A percentile compares a stretch with the other conserved stretches of the same genome.
These are phyloP conservation scores for Trachelus troglodyta DNA, from an alignment of 2,888 invertebrate genomes.

Conservation along the genomic window DNA sequence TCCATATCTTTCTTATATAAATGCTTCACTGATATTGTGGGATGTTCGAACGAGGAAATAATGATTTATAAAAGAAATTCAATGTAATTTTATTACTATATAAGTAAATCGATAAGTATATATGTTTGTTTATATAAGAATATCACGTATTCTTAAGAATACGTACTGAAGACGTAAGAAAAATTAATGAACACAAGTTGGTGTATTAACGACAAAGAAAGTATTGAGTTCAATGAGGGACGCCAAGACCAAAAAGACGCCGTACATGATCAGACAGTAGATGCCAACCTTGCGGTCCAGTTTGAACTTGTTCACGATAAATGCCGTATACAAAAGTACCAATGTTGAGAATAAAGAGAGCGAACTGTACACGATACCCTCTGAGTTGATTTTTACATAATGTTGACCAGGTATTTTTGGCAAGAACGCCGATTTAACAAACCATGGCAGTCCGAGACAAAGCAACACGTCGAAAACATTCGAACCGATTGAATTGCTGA, in stretches of 20 bases:
- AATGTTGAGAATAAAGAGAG: slow-evolving; percentile 80
- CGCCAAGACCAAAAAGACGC: slow-evolving; percentile 76
- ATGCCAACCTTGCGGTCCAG: slow-evolving; percentile 79
- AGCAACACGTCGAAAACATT: slow-evolving; percentile 85
- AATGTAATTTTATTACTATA: background rate
- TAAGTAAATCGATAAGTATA: background rate
- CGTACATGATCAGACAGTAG: slow-evolving; percentile 76
- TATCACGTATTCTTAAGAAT: background rate
- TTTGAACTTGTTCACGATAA: slow-evolving; percentile 76
- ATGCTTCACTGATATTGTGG: background rate
- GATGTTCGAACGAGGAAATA: background rate
- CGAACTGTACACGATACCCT: slow-evolving; percentile 81
- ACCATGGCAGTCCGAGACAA: slow-evolving; percentile 83
- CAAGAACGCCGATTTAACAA: slow-evolving; percentile 75
- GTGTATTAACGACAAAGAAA: slow-evolving; percentile 80
- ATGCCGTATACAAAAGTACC: slow-evolving; percentile 74
- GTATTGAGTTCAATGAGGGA: slow-evolving; percentile 81
- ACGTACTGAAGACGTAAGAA: background rate
- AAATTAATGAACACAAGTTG: slow-evolving; percentile 73
- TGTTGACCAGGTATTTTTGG: slow-evolving; percentile 71
- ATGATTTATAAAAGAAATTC: background rate
- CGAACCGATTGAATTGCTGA: slow-evolving; percentile 85
- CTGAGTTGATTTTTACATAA: slow-evolving; percentile 79
- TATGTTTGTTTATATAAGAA: background rate
- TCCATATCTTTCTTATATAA: background rate